Conservation (phyloP, 2,797 vertebrate species). For the Arnoldichthys spilopterus region DNA sequence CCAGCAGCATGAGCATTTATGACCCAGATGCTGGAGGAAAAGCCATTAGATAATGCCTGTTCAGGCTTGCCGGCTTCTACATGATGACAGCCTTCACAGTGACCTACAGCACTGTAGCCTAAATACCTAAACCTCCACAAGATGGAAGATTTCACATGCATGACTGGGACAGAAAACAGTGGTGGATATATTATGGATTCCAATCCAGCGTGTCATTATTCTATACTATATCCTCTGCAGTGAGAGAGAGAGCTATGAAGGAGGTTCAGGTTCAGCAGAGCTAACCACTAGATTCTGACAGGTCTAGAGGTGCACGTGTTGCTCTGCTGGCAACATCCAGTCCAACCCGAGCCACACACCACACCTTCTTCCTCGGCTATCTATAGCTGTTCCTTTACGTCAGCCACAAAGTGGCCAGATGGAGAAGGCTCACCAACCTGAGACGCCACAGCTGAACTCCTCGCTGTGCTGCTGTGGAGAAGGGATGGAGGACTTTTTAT, state of each 20-base stretch:
- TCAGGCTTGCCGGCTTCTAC: constrained; percentile 70
- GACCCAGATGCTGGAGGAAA: constrained; percentile 75
- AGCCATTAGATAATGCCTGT: constrained; percentile 70
- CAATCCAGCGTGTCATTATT: neutral
- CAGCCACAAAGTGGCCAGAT: constrained; percentile 71
- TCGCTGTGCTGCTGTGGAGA: constrained; percentile 85
- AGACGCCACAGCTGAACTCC: constrained; percentile 92
- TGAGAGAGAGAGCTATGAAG: constrained; percentile 13
- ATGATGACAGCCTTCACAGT: constrained; percentile 38
- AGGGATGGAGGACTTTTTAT: constrained; percentile 94
- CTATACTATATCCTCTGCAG: neutral
- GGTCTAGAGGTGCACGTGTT: constrained; percentile 1
- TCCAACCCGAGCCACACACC: constrained; percentile 33
- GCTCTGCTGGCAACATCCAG: neutral
- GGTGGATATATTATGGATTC: neutral
- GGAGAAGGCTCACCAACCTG: constrained; percentile 85
- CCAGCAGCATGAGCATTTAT: constrained; percentile 71
- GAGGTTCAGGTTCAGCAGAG: constrained; percentile 25
- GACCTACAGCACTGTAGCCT: constrained; percentile 65
- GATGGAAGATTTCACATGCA: constrained; percentile 82
- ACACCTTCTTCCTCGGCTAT: constrained; percentile 74
- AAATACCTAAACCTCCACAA: constrained; percentile 62
- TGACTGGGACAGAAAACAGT: constrained; percentile 78
- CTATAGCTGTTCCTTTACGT: constrained; percentile 72
- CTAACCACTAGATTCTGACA: constrained; percentile 29